Evolutionary conservation across 2,888 invertebrate genomes (phyloP).

Genomic region (Phyllotreta striolata): DNA sequence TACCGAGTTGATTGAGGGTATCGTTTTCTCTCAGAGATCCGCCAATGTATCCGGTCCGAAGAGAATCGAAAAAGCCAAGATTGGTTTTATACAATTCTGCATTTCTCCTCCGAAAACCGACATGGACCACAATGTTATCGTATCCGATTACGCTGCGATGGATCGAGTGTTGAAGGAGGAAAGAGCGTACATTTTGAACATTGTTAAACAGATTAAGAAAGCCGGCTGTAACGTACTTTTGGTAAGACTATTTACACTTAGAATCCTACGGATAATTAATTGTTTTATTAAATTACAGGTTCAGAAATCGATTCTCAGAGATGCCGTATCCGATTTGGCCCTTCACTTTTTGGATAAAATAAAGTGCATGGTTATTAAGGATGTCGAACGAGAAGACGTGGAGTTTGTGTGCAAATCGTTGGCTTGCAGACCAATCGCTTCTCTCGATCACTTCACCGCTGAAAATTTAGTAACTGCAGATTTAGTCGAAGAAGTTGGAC

Average conservation of each 20-base stretch:
- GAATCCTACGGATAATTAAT: too few relatives aligned
- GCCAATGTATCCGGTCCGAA: slow-evolving; percentile 92
- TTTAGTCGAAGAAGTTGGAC: slow-evolving; percentile 90
- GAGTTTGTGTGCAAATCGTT: slow-evolving; percentile 97
- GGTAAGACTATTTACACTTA: slow-evolving; percentile 69
- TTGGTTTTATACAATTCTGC: slow-evolving; percentile 99
- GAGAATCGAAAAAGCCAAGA: slow-evolving; percentile 96
- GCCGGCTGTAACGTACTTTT: slow-evolving; percentile 97
- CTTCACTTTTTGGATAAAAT: slow-evolving; percentile 98
- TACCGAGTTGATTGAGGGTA: slow-evolving; percentile 93
- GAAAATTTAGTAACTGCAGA: slow-evolving; percentile 94
- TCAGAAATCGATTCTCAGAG: slow-evolving; percentile 82
- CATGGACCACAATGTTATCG: slow-evolving; percentile 96
- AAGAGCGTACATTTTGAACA: slow-evolving; percentile 95
- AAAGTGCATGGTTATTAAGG: slow-evolving; percentile 98
- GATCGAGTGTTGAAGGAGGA: slow-evolving; percentile 98
- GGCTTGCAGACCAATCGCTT: slow-evolving; percentile 95
- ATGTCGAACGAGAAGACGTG: slow-evolving; percentile 97
- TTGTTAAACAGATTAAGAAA: slow-evolving; percentile 98
- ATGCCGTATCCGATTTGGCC: slow-evolving; percentile 96
- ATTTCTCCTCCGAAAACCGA: slow-evolving; percentile 99
- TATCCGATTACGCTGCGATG: slow-evolving; percentile 99
- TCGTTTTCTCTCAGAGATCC: slow-evolving; percentile 90
- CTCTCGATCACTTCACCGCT: slow-evolving; percentile 95
- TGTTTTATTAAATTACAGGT: slow-evolving; percentile 48